Evolutionary conservation across 2,888 invertebrate genomes (phyloP).

Genomic region (Brachyptera risi): DNA sequence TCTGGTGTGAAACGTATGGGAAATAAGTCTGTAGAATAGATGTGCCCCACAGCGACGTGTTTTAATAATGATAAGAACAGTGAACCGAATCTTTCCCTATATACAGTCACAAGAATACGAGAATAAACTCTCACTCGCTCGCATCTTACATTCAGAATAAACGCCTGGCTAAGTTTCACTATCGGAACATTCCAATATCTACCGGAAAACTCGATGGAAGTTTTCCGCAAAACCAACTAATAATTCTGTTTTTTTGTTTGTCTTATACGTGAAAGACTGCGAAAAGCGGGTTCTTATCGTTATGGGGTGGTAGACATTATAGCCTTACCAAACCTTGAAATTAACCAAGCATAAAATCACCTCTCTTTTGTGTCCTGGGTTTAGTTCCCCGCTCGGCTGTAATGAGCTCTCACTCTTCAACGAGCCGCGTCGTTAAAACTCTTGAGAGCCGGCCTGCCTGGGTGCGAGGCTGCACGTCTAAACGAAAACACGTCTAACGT

Average conservation of each 20-base stretch:
- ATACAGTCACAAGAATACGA: not conserved
- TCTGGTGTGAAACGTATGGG: slow-evolving; percentile 1
- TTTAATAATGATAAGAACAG: slow-evolving; percentile 18
- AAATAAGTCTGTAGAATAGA: not conserved
- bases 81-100: not conserved
- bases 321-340: slow-evolving; percentile 4
- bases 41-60: slow-evolving; percentile 9
- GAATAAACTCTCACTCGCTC: not conserved
- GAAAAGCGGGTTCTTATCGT: slow-evolving; percentile 12
- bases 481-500: slow-evolving; percentile 17
- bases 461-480: too few species aligned
- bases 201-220: not conserved
- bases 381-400: not conserved
- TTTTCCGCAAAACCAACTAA: slow-evolving; percentile 10
- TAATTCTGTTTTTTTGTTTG: slow-evolving; percentile 10
- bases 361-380: slow-evolving; percentile 9
- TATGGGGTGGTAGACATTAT: slow-evolving; percentile 4
- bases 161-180: slow-evolving; percentile 19
- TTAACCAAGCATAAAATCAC: slow-evolving; percentile 16
- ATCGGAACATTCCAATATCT: slow-evolving; percentile 13
- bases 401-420: slow-evolving; percentile 12
- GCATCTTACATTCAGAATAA: slow-evolving; percentile 13
- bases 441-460: slow-evolving; percentile 2
- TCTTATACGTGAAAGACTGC: not conserved
- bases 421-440: slow-evolving; percentile 9